These are phyloP conservation scores for Pteromalus puparum DNA, from an alignment of 1,140 invertebrate genomes.

Conservation along the genomic window DNA sequence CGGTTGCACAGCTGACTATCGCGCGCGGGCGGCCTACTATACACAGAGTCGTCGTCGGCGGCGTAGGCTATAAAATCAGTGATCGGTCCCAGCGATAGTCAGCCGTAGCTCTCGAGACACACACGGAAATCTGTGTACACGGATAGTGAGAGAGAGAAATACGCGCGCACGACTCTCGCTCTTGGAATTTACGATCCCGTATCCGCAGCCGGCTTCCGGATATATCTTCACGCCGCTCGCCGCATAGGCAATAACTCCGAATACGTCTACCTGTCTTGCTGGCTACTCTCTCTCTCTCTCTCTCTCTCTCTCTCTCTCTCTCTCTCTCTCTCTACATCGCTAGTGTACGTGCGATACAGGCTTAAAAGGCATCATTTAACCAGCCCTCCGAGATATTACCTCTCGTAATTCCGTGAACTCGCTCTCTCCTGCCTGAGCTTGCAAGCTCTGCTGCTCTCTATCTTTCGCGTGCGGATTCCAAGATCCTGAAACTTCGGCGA, in stretches of 20 bases:
- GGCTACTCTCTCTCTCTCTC: not conserved
- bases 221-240: slow-evolving; percentile 17
- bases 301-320: not conserved
- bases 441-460: not conserved
- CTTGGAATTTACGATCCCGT: slow-evolving; percentile 49
- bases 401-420: slow-evolving; percentile 51
- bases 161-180: slow-evolving; percentile 40
- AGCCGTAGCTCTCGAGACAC: not conserved
- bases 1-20: not conserved
- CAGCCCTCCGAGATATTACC: slow-evolving; percentile 44
- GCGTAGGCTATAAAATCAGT: slow-evolving; percentile 16
- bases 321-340: not conserved
- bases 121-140: slow-evolving; percentile 25
- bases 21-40: not conserved
- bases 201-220: slow-evolving; percentile 17
- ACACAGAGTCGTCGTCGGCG: not conserved
- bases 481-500: not conserved
- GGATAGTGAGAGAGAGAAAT: not conserved
- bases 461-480: not conserved
- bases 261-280: slow-evolving; percentile 17
- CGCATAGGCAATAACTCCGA: slow-evolving; percentile 46
- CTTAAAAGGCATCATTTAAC: slow-evolving; percentile 56
- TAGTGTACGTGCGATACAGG: slow-evolving; percentile 53
- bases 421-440: not conserved
- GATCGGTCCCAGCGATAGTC: slow-evolving; percentile 32